Evolutionary conservation across 35 echinoderm and acorn worm species (phyloP).

Genomic region (Hemicentrotus pulcherrimus): DNA sequence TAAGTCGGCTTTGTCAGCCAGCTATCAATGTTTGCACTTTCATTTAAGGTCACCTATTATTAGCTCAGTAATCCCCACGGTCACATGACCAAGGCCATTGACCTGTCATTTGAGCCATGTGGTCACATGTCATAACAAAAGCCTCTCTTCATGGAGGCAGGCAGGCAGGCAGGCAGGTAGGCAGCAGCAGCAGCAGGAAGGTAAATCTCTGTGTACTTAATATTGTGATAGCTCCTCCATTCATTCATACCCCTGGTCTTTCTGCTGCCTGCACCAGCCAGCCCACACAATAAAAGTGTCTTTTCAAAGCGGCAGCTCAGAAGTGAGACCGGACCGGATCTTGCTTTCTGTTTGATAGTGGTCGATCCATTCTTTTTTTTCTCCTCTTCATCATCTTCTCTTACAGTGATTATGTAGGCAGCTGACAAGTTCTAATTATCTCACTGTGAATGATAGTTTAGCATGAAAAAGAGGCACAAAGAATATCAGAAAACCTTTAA

Average conservation of each 20-base stretch:
- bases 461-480: neutral
- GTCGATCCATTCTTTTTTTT: neutral
- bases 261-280: neutral
- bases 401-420: neutral
- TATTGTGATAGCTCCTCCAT: constrained; percentile 40
- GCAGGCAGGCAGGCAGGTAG: neutral
- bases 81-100: constrained; percentile 57
- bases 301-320: constrained; percentile 4
- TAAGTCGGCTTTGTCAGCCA: constrained; percentile 29
- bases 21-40: constrained; percentile 50
- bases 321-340: neutral
- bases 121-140: constrained; percentile 57
- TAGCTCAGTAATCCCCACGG: constrained; percentile 52
- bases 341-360: neutral
- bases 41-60: constrained; percentile 56
- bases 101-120: constrained; percentile 54
- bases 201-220: constrained; percentile 52
- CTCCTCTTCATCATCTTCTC: neutral
- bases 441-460: neutral
- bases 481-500: too few species aligned
- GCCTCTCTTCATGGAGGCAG: neutral
- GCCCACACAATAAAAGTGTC: neutral
- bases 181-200: neutral
- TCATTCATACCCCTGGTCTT: neutral
- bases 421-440: neutral